Evolutionary conservation across 35 echinoderm and acorn worm genomes (phyloP).

Genomic region (Heliocidaris erythrogramma): DNA sequence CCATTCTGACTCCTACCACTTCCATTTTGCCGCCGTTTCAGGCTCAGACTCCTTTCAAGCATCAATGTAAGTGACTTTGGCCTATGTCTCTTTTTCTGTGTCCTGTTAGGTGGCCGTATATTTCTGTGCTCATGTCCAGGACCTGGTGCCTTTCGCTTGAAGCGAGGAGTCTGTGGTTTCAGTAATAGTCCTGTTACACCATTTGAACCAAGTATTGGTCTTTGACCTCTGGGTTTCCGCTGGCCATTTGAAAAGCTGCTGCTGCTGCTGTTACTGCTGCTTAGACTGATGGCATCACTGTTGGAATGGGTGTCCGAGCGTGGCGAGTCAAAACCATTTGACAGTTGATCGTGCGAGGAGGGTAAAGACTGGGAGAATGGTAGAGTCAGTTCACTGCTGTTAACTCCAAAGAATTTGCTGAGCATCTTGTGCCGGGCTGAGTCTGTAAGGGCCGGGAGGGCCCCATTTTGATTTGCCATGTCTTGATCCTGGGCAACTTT

Average conservation of each 20-base stretch:
- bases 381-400: constrained; percentile 63
- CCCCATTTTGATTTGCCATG: neutral
- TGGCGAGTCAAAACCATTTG: constrained; percentile 19
- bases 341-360: neutral
- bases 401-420: constrained; percentile 85
- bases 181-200: constrained; percentile 69
- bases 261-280: constrained; percentile 75
- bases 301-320: constrained; percentile 33
- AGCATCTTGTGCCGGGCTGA: constrained; percentile 62
- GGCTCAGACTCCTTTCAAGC: constrained; percentile 70
- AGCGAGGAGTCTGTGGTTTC: constrained; percentile 71
- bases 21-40: constrained; percentile 49
- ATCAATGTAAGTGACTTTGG: constrained; percentile 61
- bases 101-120: constrained; percentile 41
- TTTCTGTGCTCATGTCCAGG: constrained; percentile 52
- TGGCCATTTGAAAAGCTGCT: constrained; percentile 49
- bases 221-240: constrained; percentile 36
- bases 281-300: constrained; percentile 68
- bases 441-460: neutral
- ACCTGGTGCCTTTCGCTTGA: constrained; percentile 59
- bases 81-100: constrained; percentile 31
- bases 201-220: constrained; percentile 19
- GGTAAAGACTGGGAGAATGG: constrained; percentile 62
- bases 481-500: constrained; percentile 60
- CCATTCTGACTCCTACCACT: neutral